Conservation (phyloP, 2,888 invertebrate genomes). For the Strigamia crassipes region DNA sequence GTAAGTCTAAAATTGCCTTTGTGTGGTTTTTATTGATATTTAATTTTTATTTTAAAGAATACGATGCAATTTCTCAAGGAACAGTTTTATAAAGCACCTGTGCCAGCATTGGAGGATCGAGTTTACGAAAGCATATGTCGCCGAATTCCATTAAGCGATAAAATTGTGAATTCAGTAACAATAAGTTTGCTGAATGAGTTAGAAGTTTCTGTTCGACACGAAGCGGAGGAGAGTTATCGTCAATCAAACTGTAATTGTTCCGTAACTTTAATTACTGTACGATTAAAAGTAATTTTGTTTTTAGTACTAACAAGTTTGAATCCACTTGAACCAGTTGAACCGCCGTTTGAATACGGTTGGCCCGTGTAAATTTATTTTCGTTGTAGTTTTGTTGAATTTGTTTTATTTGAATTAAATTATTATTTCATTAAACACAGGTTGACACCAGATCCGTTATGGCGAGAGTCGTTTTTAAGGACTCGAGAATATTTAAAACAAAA, state of each 20-base stretch:
- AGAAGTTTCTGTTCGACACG: neutral
- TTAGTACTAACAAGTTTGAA: conserved; percentile 5
- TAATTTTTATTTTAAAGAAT: neutral
- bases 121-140: conserved; percentile 35
- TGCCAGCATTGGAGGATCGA: conserved; percentile 27
- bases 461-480: neutral
- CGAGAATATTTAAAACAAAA: neutral
- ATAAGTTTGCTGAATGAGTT: neutral
- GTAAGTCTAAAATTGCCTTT: neutral
- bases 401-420: neutral
- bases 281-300: conserved; percentile 18
- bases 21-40: neutral
- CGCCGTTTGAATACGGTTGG: conserved; percentile 23
- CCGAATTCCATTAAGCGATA: conserved; percentile 21
- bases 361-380: conserved; percentile 30
- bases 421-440: neutral
- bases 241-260: conserved; percentile 15
- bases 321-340: conserved; percentile 2
- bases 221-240: conserved; percentile 24
- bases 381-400: neutral
- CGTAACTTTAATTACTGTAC: neutral
- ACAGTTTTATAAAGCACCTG: conserved; percentile 21
- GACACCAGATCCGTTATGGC: neutral
- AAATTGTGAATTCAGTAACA: neutral
- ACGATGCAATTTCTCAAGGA: conserved; percentile 41